Evolutionary conservation across 2,888 invertebrate species (phyloP), one percentile per base, ranked within the genome.

Genomic region (Diploptera punctata): DNA sequence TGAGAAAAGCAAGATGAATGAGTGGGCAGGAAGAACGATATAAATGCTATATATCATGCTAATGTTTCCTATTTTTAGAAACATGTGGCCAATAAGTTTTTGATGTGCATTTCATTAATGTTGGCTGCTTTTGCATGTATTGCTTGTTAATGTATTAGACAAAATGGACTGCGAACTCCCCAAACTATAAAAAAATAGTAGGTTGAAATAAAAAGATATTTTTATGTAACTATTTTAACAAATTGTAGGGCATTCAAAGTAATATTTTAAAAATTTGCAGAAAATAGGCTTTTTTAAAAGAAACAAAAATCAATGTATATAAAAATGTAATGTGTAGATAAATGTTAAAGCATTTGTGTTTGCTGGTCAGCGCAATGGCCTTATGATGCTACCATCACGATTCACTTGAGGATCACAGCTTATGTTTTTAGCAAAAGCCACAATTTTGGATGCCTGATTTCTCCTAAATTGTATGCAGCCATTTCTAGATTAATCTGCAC

Each of bases 21-120:
- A 38, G 47, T 31, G 67, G 38, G 52, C 60, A 52, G 54, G 49
- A 54, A 68, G 29, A 57, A 57, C n/a, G 24, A 65, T 47, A 72
- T 54, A 65, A 44, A 67, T 72, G 67, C 70, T 74, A 74, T 74
- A 72, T 69, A 67, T 74, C 72, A 70, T 70, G 74, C 70, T 65
- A 70, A 69, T 74, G 74, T 72, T 72, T 68, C 65, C 54, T 67
- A 65, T 65, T 65, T 57, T 49, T 57, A 68, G n/a, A 61, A 43
- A 65, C 10, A 21, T n/a, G 62, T 62, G 49, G 24, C 44, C 61
- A 61, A 61, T 61, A 33, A 38, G 31, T 61, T 61, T 57, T 52
- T 52, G 24, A 52, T 24, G 52, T 24, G 62, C 43, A 43, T 62
- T 62, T 21, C 21, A 38, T 38, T 62, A 29, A 26, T 65, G 65